Evolutionary conservation across 2,113 vertebrate genomes (phyloP), one percentile per base, ranked within the genome.

Genomic region (Misgurnus anguillicaudatus): DNA sequence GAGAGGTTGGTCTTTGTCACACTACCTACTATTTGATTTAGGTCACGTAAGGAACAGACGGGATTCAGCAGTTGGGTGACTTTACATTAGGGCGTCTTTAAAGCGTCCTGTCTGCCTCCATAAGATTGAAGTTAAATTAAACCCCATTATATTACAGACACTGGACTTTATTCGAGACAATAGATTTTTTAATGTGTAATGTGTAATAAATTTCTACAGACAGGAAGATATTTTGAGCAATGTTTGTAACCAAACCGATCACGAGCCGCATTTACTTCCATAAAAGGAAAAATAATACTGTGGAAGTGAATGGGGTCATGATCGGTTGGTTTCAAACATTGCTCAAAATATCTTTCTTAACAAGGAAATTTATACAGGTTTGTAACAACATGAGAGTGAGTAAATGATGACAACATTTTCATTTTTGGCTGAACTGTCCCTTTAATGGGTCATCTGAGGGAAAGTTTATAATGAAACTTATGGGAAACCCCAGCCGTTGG

Each of bases 11-110:
- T 57, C 10, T 72, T 72, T 72, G 53, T 51, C 38, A 58, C 36
- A 57, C 53, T 42, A 72, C 36, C 36, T 31, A 71, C 51, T 9
- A 1, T 71, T 71, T 39, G 17, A 58, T 72, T 58, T 41, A 72
- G 6, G 53, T 72, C 69, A 72, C 53, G n/a, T 58, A 16, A 58
- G 53, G 31, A 39, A 38, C 24, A 51, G 13, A 45, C 6, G 6
- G 38, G 1, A 21, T 36, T 9, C 31, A 4, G 17, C 31, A 6
- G 31, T 5, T 71, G 16, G 8, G 1, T 55, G 51, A 57, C 36
- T 71, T 71, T 57, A 5, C 69, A 39, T 4, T 0, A 0, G 13
- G 13, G 53, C 5, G n/a, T 57, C 53, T 57, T 57, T 5, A 57
- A 57, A 57, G 53, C n/a, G 53, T 19, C 4, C 10, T 17, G 62